Evolutionary conservation across 2,888 invertebrate species (phyloP), one percentile per base, ranked within the genome.

Genomic region (Cinara cedri): DNA sequence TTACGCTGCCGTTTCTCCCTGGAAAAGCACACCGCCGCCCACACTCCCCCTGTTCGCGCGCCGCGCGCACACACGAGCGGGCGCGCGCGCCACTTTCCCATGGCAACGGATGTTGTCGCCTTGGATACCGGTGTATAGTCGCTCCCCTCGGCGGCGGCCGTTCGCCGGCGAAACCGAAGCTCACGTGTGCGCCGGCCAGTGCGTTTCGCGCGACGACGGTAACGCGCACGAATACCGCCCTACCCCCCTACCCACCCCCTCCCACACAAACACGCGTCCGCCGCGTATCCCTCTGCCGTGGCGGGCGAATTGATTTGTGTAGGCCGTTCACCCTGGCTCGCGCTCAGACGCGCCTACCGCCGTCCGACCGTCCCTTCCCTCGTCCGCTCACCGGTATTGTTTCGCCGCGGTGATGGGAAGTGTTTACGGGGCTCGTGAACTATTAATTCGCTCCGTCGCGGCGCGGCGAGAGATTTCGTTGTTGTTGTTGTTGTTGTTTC

Each of bases 141-240:
- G 34, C 34, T 34, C 34, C 76, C 55, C 55, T 42, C 24, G 66
- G 24, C 55, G 66, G 55, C 49, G 65, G 72, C 63, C 62, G 72
- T 72, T 65, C 54, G 80, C 81, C 80, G 74, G 80, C 80, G 80
- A 68, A 80, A 81, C 57, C 65, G 62, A 60, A 71, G 63, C 78
- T 65, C 78, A 66, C 72, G 72, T 68, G 80, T 80, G 75, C 71
- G 66, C n/a, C n/a, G 6, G 34, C 34, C 6, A 34, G 34, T 81
- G 60, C 78, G 57, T 51, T 66, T 71, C 16, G 46, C 63, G 42
- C 65, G 74, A 51, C 49, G 49, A 26, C 51, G 80, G 80, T 21
- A 70, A 44, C 57, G 72, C 82, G 82, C 82, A 75, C 55, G 85
- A 86, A 83, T 85, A 86, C 19, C 55, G 11, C 34, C n/a, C n/a